phyloP scores from a whole-genome alignment of 2,113 vertebrate species.

The Stomatorhinus ivindoensis region DNA sequence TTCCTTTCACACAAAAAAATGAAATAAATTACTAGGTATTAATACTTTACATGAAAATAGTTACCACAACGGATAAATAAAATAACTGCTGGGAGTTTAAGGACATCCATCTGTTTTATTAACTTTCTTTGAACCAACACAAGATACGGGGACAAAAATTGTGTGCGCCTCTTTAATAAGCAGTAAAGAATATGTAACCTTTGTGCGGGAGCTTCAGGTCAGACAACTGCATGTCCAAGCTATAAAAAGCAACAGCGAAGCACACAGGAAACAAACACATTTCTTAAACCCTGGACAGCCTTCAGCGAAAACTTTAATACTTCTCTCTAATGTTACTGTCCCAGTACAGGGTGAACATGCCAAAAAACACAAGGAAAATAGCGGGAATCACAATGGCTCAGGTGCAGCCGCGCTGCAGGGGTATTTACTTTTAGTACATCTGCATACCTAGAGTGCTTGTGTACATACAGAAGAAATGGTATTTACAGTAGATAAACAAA shows the following conservation, averaged over 20 bases:
- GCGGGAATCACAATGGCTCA: neutral
- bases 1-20: neutral
- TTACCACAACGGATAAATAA: neutral
- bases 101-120: neutral
- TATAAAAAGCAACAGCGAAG: constrained; percentile 9
- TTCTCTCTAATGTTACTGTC: neutral
- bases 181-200: constrained; percentile 11
- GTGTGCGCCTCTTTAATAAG: neutral
- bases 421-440: neutral
- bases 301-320: neutral
- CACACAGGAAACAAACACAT: neutral
- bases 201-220: constrained; percentile 11
- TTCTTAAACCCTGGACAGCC: neutral
- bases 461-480: neutral
- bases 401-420: neutral
- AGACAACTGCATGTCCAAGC: constrained; percentile 5
- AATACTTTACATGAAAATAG: neutral
- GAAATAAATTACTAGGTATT: neutral
- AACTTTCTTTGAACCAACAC: constrained; percentile 6
- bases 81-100: neutral
- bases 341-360: neutral
- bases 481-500: neutral
- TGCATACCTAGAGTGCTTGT: neutral
- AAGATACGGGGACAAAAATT: neutral
- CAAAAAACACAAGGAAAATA: neutral